Evolutionary conservation across 2,113 vertebrate species (phyloP).

Genomic region (Budorcas taxicolor): DNA sequence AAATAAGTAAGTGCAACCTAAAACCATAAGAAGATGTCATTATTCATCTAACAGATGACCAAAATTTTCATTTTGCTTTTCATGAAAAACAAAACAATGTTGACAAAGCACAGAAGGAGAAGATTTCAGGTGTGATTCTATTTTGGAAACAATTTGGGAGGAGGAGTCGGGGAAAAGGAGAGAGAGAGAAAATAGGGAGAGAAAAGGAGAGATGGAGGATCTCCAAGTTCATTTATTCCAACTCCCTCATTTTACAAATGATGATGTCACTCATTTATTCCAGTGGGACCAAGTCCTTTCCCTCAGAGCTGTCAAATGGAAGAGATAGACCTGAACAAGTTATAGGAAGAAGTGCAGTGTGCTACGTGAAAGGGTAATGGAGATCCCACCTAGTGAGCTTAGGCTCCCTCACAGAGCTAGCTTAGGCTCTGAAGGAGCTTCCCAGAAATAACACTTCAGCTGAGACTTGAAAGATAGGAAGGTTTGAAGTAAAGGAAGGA

Average conservation of each 20-base stretch:
- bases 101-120: background rate
- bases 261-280: background rate
- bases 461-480: background rate
- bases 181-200: background rate
- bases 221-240: background rate
- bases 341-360: background rate
- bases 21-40: background rate
- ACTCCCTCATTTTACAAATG: background rate
- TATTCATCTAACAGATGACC: background rate
- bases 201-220: background rate
- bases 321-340: background rate
- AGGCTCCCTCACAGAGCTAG: background rate
- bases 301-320: background rate
- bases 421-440: background rate
- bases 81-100: background rate
- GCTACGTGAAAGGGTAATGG: background rate
- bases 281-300: background rate
- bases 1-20: background rate
- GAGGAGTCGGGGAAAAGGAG: background rate
- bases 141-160: background rate
- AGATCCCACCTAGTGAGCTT: background rate
- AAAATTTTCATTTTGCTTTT: background rate
- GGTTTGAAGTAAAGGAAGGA: background rate
- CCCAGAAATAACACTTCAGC: background rate
- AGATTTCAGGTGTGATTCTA: background rate